Evolutionary conservation across 2,888 invertebrate genomes (phyloP).

Genomic region (Allophyes oxyacanthae): DNA sequence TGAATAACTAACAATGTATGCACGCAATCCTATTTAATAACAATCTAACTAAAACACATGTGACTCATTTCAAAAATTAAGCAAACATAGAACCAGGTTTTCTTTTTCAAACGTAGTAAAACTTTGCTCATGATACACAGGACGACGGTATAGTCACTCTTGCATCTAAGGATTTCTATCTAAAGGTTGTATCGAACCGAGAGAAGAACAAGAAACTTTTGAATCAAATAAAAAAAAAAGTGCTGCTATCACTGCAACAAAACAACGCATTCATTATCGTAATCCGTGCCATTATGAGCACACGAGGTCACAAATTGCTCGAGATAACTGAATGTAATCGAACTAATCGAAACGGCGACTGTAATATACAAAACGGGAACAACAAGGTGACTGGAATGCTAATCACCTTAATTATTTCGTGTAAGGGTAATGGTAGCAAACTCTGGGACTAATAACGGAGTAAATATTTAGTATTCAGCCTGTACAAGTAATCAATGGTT

Average conservation of each 20-base stretch:
- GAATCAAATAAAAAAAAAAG: too few relatives aligned
- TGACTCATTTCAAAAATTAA: too few relatives aligned
- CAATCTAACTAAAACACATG: slow-evolving; percentile 4
- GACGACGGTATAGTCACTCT: too few relatives aligned
- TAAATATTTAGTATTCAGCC: slow-evolving; percentile 36
- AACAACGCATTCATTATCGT: neutral
- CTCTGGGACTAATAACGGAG: slow-evolving; percentile 43
- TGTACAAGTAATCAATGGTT: slow-evolving; percentile 32
- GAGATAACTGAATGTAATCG: slow-evolving; percentile 57
- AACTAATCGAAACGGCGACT: slow-evolving; percentile 20
- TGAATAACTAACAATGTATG: slow-evolving; percentile 20
- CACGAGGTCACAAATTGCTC: slow-evolving; percentile 10
- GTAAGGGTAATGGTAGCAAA: slow-evolving; percentile 38
- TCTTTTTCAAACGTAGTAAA: too few relatives aligned
- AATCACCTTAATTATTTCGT: slow-evolving; percentile 57
- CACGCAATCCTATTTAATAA: slow-evolving; percentile 7
- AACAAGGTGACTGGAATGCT: slow-evolving; percentile 47
- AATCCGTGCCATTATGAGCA: slow-evolving; percentile 10
- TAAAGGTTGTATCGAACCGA: too few relatives aligned
- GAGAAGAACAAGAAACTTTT: too few relatives aligned
- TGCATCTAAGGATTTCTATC: too few relatives aligned
- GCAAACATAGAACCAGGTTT: too few relatives aligned
- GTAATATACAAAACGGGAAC: slow-evolving; percentile 33
- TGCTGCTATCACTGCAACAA: neutral
- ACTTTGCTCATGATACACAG: too few relatives aligned